Conservation (phyloP, 1,140 invertebrate genomes). For the Phocides pigmalion region DNA sequence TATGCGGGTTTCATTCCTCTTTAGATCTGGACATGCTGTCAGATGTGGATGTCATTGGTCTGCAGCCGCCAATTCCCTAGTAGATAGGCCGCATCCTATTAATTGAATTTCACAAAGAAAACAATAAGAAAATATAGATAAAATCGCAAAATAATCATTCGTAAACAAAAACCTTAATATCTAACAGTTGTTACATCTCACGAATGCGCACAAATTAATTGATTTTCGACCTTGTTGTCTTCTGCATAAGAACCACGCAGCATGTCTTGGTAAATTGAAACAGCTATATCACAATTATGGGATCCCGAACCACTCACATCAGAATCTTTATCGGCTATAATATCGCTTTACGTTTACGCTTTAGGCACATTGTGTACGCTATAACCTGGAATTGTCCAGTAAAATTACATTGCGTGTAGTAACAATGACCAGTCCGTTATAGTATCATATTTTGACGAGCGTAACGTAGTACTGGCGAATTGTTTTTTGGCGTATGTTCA, state of each 20-base stretch:
- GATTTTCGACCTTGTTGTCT: not conserved
- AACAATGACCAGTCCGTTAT: not conserved
- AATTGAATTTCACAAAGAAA: too few relatives aligned
- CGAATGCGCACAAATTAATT: not conserved
- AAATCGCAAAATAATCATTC: too few relatives aligned
- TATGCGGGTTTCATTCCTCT: too few relatives aligned
- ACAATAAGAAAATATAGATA: too few relatives aligned
- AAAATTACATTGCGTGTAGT: not conserved
- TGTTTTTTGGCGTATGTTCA: too few relatives aligned
- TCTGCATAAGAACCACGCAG: not conserved
- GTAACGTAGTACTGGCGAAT: not conserved
- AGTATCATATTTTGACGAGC: not conserved
- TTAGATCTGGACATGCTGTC: too few relatives aligned
- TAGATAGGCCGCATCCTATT: too few relatives aligned
- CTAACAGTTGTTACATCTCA: not conserved
- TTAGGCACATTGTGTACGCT: constrained; percentile 23
- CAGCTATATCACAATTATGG: constrained; percentile 21
- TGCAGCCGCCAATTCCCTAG: too few relatives aligned
- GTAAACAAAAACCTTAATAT: too few relatives aligned
- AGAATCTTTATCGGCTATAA: constrained; percentile 23
- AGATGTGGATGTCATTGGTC: too few relatives aligned
- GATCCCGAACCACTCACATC: constrained; percentile 17
- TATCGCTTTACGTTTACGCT: constrained; percentile 20
- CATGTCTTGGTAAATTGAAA: not conserved
- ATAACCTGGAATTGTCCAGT: constrained; percentile 16